Base-by-base conservation (phyloP, 2,888 invertebrate species). In the Hetaerina titia region DNA sequence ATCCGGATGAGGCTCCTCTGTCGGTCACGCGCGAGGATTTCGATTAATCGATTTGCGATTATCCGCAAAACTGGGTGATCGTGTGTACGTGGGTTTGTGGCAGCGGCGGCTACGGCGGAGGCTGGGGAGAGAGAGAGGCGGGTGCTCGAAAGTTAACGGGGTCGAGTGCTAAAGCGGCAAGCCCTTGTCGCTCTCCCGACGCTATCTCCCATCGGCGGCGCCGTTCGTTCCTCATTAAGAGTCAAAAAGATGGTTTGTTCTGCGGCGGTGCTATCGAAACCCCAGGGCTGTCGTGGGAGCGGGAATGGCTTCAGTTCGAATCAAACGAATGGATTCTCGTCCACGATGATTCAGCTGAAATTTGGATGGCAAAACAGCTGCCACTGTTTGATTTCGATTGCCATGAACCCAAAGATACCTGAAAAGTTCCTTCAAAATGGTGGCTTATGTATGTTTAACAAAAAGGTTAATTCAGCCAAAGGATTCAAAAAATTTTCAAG, bases 141-240 rank as follows among this genome's bases (percentile, higher is more conserved):
- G 69, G 22, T 69, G 19, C 25, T 31, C 81, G n/a, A 81, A 8
- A 15, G 81, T 31, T 17, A 69, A 92, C 56, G 69, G 63, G 92
- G 69, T 69, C 63, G 63, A 63, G 64, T 17, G 89, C n/a, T n/a
- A 58, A 69, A 45, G 63, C 64, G 74, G 69, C 31, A 45, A 74
- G 64, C 64, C 45, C 63, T 45, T 25, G 45, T 90, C 63, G 90
- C 90, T 31, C 63, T 90, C 90, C 19, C 90, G 64, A 45, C 22
- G 45, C 64, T 60, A 64, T 92, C 74, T 19, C n/a, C 74, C 57
- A n/a, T 92, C 69, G 25, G 11, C 81, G 31, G 13, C 64, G 69
- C 56, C 92, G 92, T 74, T 69, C 69, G 45, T 45, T n/a, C 22
- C 92, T 69, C 90, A 64, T 90, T 92, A 69, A 81, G 31, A 81